Conservation (phyloP, 2,888 invertebrate species). For the Drosophila eohydei region DNA sequence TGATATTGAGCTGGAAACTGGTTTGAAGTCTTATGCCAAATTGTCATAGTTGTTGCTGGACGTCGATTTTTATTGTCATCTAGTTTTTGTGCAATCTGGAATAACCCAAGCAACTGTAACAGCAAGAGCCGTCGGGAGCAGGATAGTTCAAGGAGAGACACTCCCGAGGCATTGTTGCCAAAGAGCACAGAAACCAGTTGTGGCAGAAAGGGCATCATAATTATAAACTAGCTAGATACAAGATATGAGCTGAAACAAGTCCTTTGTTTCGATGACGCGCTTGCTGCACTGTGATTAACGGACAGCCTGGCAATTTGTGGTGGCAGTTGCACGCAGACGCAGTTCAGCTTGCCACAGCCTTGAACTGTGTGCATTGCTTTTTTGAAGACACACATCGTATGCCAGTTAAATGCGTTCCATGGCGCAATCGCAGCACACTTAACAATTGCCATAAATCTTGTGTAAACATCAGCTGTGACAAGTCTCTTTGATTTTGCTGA, state of each 20-base stretch:
- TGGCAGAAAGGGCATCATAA: slow-evolving; percentile 30
- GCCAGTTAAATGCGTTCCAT: slow-evolving; percentile 22
- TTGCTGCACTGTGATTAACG: slow-evolving; percentile 2
- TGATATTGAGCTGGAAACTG: slow-evolving; percentile 28
- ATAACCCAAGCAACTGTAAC: slow-evolving; percentile 25
- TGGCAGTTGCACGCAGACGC: background rate
- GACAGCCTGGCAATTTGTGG: background rate
- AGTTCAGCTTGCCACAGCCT: slow-evolving; percentile 5
- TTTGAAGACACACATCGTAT: slow-evolving; percentile 27
- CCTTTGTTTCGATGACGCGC: slow-evolving; percentile 24
- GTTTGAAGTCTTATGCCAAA: slow-evolving; percentile 43
- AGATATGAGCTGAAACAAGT: slow-evolving; percentile 20
- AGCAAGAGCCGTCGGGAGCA: slow-evolving; percentile 16
- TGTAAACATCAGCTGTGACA: slow-evolving; percentile 26
- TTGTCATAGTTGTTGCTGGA: slow-evolving; percentile 14
- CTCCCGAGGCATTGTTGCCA: background rate
- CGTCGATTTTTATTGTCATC: slow-evolving; percentile 46
- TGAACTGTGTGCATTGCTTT: background rate
- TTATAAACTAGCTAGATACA: slow-evolving; percentile 32
- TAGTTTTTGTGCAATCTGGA: slow-evolving; percentile 45
- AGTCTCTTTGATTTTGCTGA: slow-evolving; percentile 32
- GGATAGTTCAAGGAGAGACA: slow-evolving; percentile 61
- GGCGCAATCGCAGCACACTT: slow-evolving; percentile 38
- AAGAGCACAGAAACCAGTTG: slow-evolving; percentile 37
- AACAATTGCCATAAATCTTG: slow-evolving; percentile 36